Percentiles rank a stretch among this genome's conserved stretches.
Evolutionary conservation across 2,888 invertebrate genomes (phyloP).

Genomic region (Agrotis puta): DNA sequence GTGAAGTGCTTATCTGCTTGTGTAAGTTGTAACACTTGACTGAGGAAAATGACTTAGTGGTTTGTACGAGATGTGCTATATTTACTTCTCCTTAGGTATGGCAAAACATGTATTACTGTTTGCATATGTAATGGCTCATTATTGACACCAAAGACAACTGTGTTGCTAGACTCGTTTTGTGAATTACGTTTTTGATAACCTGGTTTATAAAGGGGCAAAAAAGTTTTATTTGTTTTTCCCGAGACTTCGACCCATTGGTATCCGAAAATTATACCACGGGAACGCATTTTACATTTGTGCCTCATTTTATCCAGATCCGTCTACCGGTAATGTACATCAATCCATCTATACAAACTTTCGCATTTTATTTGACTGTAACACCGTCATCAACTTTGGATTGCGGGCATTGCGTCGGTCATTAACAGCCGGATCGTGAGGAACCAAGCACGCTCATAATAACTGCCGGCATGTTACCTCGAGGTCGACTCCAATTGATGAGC

Average conservation of each 20-base stretch:
- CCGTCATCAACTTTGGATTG: neutral
- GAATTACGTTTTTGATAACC: neutral
- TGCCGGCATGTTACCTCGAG: constrained; percentile 56
- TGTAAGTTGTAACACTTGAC: constrained; percentile 51
- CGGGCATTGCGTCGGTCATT: constrained; percentile 1
- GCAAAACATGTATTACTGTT: neutral
- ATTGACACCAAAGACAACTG: neutral
- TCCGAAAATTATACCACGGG: too few species aligned
- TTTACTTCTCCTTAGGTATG: constrained; percentile 29
- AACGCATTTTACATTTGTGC: too few species aligned
- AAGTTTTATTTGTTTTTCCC: too few species aligned
- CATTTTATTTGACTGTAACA: neutral
- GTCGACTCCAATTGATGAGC: constrained; percentile 55
- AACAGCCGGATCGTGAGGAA: constrained; percentile 8
- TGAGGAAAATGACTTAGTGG: constrained; percentile 58
- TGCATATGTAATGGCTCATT: constrained; percentile 8
- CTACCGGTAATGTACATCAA: too few species aligned
- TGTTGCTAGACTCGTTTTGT: neutral
- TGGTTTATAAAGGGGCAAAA: too few species aligned
- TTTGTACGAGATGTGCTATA: constrained; percentile 42
- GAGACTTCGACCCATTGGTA: too few species aligned
- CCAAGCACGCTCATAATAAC: constrained; percentile 43
- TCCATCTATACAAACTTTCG: too few species aligned
- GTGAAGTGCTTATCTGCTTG: constrained; percentile 51
- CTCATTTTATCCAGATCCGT: too few species aligned